Evolutionary conservation across 2,888 invertebrate species (phyloP).

Genomic region (Coleophora deauratella): DNA sequence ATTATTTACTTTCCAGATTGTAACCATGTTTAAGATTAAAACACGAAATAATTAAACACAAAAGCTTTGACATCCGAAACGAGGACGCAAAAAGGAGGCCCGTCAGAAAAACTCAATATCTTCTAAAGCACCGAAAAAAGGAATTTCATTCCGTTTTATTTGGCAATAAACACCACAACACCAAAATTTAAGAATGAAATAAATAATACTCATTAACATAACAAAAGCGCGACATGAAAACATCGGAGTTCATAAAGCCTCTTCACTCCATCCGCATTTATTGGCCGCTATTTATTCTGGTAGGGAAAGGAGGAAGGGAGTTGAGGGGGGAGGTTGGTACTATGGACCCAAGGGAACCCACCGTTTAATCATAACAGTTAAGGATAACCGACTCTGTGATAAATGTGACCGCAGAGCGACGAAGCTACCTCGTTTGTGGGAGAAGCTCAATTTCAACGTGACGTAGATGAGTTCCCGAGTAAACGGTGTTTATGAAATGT

Average conservation of each 20-base stretch:
- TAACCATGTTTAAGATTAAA: too few species aligned
- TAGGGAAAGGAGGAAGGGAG: constrained; percentile 13
- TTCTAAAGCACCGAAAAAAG: too few species aligned
- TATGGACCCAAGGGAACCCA: not conserved
- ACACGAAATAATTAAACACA: too few species aligned
- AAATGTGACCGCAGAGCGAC: constrained; percentile 2
- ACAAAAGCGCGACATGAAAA: constrained; percentile 14
- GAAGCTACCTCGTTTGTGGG: constrained; percentile 1
- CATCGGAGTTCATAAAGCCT: constrained; percentile 21
- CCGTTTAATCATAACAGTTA: constrained; percentile 23
- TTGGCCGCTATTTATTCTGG: constrained; percentile 19
- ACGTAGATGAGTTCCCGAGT: too few species aligned
- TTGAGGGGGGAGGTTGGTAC: too few species aligned
- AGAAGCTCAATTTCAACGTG: not conserved
- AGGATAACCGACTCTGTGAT: constrained; percentile 10
- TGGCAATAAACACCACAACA: not conserved
- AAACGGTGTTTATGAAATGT: constrained; percentile 17
- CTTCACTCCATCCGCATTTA: constrained; percentile 18
- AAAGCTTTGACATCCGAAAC: too few species aligned
- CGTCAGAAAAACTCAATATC: too few species aligned
- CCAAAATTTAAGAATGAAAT: too few species aligned
- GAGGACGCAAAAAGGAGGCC: too few species aligned
- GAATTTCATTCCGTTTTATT: too few species aligned
- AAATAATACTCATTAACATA: constrained; percentile 14
- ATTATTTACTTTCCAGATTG: too few species aligned